Base-by-base conservation (phyloP, 2,113 vertebrate species). In the Nannobrachium achirus region DNA sequence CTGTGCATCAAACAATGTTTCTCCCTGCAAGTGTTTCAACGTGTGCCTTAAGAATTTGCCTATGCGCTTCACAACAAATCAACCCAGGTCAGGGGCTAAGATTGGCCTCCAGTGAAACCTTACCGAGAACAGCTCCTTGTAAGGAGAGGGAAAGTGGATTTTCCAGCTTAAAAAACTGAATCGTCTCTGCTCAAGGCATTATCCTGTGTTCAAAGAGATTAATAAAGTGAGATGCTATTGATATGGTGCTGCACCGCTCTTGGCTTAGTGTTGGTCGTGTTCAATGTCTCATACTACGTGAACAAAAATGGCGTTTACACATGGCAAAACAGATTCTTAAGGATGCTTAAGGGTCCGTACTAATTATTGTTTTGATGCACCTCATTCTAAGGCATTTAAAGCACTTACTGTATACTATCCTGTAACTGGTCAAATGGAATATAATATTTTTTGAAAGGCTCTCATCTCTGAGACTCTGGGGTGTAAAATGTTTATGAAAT, bases 181-280 rank as follows among this genome's bases (percentile, higher is more conserved):
- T 89, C 71, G 59, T 89, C 80, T 75, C 82, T 69, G 90, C 91
- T 91, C 74, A 48, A 75, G 89, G 90, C 91, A 62, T 82, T 84
- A 78, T 71, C 65, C 83, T 56, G 78, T 71, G 83, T 89, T 91
- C 87, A 88, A 87, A 89, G 85, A 86, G 87, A 92, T 90, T 86
- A 87, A 88, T 88, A 90, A 82, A 77, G 75, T 49, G 85, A 91
- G 90, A 91, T 92, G 86, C 71, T 80, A 86, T 81, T 85, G 91
- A 92, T 93, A 92, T 20, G 58, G 50, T 7, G 33, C 59, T 1
- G 52, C 18, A 55, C 67, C 52, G 70, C 72, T 81, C 74, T 50
- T 39, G 66, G 76, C 85, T 76, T 78, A 72, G 77, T 44, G 10
- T 76, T 45, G 52, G 71, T 56, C 68, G 42, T 67, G 75, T 82